phyloP scores from a whole-genome alignment of 2,888 invertebrate species.

The Aspidiotus destructor region DNA sequence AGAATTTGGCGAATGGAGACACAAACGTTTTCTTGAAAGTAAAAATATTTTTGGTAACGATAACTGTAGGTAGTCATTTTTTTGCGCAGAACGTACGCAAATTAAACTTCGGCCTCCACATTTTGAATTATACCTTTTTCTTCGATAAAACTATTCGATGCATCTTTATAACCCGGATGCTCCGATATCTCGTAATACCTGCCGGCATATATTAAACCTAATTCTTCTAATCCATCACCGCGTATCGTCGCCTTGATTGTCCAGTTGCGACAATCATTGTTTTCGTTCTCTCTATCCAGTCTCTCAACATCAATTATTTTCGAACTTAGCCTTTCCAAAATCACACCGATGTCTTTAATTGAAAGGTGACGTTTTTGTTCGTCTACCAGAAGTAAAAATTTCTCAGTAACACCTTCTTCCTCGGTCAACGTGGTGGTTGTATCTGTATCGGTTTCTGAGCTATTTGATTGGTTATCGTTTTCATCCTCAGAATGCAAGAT shows the following conservation, averaged over 20 bases:
- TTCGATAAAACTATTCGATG: conserved; percentile 48
- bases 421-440: conserved; percentile 71
- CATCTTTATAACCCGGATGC: conserved; percentile 86
- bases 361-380: conserved; percentile 86
- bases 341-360: conserved; percentile 91
- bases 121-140: conserved; percentile 29
- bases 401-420: conserved; percentile 80
- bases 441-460: conserved; percentile 70
- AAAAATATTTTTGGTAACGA: conserved; percentile 26
- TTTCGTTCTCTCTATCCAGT: conserved; percentile 81
- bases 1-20: not conserved
- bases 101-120: conserved; percentile 30
- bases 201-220: conserved; percentile 89
- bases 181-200: conserved; percentile 92
- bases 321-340: conserved; percentile 80
- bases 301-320: conserved; percentile 90
- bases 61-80: not conserved
- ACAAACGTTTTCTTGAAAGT: not conserved
- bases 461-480: conserved; percentile 41
- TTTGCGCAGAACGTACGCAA: conserved; percentile 2
- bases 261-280: conserved; percentile 92
- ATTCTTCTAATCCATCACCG: conserved; percentile 79
- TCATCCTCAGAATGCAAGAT: conserved; percentile 35
- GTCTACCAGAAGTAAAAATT: conserved; percentile 85
- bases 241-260: conserved; percentile 91